Percentiles rank a stretch among this genome's conserved stretches.
Conservation (phyloP, 2,888 invertebrate genomes). For the Notocelia uddmanniana region DNA sequence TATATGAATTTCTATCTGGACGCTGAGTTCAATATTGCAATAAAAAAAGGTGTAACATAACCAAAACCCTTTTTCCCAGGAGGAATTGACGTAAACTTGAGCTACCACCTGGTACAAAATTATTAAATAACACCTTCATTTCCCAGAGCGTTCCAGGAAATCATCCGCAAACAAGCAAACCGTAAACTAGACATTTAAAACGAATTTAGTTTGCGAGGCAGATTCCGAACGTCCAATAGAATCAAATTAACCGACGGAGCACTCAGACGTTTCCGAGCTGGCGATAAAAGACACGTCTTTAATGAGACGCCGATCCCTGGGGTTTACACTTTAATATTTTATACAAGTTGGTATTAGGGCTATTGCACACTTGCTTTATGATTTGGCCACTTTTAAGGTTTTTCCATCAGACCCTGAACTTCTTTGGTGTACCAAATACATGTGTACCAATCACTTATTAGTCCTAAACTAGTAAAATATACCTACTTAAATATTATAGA, state of each 20-base stretch:
- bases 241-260: conserved; percentile 39
- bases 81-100: too few relatives aligned
- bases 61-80: too few relatives aligned
- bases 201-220: conserved; percentile 48
- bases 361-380: neutral
- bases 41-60: too few relatives aligned
- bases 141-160: conserved; percentile 30
- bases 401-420: too few relatives aligned
- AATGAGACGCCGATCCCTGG: conserved; percentile 24
- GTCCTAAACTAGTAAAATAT: too few relatives aligned
- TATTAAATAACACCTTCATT: neutral
- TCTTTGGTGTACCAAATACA: too few relatives aligned
- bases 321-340: conserved; percentile 33
- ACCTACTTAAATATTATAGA: too few relatives aligned
- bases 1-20: too few relatives aligned
- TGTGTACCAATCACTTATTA: too few relatives aligned
- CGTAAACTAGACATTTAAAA: conserved; percentile 34
- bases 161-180: conserved; percentile 6
- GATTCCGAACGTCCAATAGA: conserved; percentile 28
- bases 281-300: conserved; percentile 37
- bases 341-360: neutral
- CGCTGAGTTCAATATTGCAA: too few relatives aligned
- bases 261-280: conserved; percentile 27
- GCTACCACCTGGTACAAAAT: too few relatives aligned
- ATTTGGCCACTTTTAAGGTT: neutral